These are phyloP conservation scores for Nibea coibor DNA, from an alignment of 2,113 vertebrate genomes.

Conservation along the genomic window DNA sequence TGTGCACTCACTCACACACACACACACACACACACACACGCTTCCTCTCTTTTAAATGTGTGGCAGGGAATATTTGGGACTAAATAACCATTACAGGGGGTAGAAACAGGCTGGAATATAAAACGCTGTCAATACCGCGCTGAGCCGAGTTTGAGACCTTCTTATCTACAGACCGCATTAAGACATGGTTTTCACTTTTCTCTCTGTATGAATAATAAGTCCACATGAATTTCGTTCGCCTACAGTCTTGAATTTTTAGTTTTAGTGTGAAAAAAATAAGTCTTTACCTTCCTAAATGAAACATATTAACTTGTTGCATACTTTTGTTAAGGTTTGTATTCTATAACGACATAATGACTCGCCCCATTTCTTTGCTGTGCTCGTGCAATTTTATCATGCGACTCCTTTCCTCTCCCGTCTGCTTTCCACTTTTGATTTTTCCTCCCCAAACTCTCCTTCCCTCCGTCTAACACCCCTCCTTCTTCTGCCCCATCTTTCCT, in stretches of 20 bases:
- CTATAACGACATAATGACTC: slow-evolving; percentile 39
- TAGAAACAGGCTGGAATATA: slow-evolving; percentile 71
- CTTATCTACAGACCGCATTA: slow-evolving; percentile 77
- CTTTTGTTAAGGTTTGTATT: slow-evolving; percentile 38
- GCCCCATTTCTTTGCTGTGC: slow-evolving; percentile 33
- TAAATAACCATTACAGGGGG: slow-evolving; percentile 75
- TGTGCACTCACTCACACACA: not conserved
- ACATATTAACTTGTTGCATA: slow-evolving; percentile 47
- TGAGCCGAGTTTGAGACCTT: slow-evolving; percentile 63
- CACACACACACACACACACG: slow-evolving; percentile 7
- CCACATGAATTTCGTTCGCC: slow-evolving; percentile 58
- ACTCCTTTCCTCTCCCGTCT: slow-evolving; percentile 16
- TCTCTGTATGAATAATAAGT: slow-evolving; percentile 69
- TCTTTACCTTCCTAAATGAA: slow-evolving; percentile 50
- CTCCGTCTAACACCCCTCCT: not conserved
- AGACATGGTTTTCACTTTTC: slow-evolving; percentile 67
- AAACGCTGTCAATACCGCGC: slow-evolving; percentile 58
- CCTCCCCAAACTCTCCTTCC: slow-evolving; percentile 22
- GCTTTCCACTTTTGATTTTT: slow-evolving; percentile 16
- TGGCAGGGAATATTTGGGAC: slow-evolving; percentile 62
- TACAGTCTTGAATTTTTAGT: slow-evolving; percentile 47
- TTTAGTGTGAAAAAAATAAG: slow-evolving; percentile 32
- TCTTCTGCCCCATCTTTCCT: slow-evolving; percentile 8
- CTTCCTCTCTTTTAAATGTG: slow-evolving; percentile 38
- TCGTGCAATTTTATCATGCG: not conserved